Evolutionary conservation across 2,797 vertebrate genomes (phyloP).

Genomic region (Cynodonichthys magdalenae): DNA sequence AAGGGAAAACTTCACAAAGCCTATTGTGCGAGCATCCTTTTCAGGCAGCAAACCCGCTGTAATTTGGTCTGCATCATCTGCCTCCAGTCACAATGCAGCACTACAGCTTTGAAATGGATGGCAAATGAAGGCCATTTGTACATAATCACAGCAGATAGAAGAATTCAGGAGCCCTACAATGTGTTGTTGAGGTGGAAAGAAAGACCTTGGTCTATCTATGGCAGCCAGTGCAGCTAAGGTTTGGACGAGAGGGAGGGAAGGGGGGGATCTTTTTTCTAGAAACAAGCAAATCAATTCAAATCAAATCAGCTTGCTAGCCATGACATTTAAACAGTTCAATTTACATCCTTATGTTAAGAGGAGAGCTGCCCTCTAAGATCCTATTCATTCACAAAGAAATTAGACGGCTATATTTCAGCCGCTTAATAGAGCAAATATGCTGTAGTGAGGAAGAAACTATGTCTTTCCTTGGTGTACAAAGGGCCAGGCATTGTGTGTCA

Average conservation of each 20-base stretch:
- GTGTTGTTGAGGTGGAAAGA: constrained; percentile 79
- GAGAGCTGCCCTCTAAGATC: constrained; percentile 70
- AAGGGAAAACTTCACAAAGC: constrained; percentile 80
- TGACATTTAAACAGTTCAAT: constrained; percentile 81
- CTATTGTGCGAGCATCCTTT: constrained; percentile 83
- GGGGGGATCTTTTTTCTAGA: constrained; percentile 65
- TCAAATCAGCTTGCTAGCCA: constrained; percentile 77
- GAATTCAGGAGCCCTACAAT: constrained; percentile 77
- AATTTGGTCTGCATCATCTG: constrained; percentile 81
- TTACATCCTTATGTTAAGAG: constrained; percentile 80
- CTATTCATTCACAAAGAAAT: constrained; percentile 78
- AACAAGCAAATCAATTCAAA: constrained; percentile 84
- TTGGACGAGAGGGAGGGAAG: constrained; percentile 37
- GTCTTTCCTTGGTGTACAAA: constrained; percentile 70
- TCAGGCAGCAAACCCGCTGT: constrained; percentile 80
- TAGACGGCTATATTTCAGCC: constrained; percentile 78
- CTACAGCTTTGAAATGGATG: constrained; percentile 82
- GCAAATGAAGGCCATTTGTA: constrained; percentile 83
- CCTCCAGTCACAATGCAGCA: constrained; percentile 80
- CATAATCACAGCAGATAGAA: constrained; percentile 81
- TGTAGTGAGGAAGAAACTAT: constrained; percentile 61
- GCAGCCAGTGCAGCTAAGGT: constrained; percentile 70
- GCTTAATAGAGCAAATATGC: constrained; percentile 76
- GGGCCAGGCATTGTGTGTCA: constrained; percentile 69
- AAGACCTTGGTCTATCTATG: constrained; percentile 81